A percentile compares a stretch with the other conserved stretches of the same genome.
phyloP scores from a whole-genome alignment of 1,140 invertebrate genomes.

The Macrobrachium nipponense region DNA sequence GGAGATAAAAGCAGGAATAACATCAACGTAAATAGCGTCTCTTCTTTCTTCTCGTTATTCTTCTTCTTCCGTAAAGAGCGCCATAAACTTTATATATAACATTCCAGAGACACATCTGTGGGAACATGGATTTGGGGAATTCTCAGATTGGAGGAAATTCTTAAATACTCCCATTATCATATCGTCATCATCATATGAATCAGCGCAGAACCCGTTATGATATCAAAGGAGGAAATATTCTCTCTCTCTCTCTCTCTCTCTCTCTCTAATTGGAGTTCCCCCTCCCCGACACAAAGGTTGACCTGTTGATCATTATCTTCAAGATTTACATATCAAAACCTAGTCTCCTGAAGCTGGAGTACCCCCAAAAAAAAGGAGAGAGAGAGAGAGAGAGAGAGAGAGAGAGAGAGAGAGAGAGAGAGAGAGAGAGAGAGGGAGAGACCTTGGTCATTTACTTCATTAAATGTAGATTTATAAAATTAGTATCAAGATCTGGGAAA shows the following conservation, averaged over 20 bases:
- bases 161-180: not conserved
- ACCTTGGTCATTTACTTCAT: too few relatives aligned
- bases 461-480: too few relatives aligned
- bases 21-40: not conserved
- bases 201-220: not conserved
- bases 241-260: not conserved
- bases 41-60: not conserved
- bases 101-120: not conserved
- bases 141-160: too few relatives aligned
- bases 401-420: not conserved
- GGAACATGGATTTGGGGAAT: too few relatives aligned
- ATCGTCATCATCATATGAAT: not conserved
- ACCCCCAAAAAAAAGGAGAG: not conserved
- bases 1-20: too few relatives aligned
- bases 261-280: not conserved
- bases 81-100: slow-evolving; percentile 4
- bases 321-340: not conserved
- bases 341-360: not conserved
- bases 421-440: not conserved
- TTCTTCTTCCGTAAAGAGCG: not conserved
- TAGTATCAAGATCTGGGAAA: too few relatives aligned
- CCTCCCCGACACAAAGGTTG: not conserved
- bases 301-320: not conserved
- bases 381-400: slow-evolving; percentile 11
- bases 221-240: too few relatives aligned